Evolutionary conservation across 2,888 invertebrate species (phyloP), one percentile per base, ranked within the genome.

Genomic region (Azorinus chamasolen): DNA sequence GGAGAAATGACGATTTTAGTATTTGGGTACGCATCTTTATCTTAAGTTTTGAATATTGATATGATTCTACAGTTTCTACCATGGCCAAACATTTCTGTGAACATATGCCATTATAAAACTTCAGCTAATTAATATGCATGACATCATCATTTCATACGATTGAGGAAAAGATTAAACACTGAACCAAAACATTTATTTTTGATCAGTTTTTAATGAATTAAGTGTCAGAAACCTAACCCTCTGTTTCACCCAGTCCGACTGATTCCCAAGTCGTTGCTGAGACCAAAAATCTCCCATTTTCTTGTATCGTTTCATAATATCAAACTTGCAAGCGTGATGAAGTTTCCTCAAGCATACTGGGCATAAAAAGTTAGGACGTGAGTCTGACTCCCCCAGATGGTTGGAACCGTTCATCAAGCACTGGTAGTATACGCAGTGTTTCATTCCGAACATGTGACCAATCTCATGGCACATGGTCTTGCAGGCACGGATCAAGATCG

Each of bases 371-470:
- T 80, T 68, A 0, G 86, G 84, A 27, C 81, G 59, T 32, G 59
- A 55, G 54, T 83, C 83, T 5, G 82, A 79, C 62, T 88, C 88
- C 2, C 72, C 78, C 45, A 86, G 57, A 69, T 85, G 83, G 55
- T 88, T 87, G 27, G 85, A 85, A n/a, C 87, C 87, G 61, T 88
- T 88, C 88, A 88, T 88, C 10, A 87, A 39, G 62, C 88, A 87
- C 24, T 78, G 51, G 70, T 78, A 88, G 62, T 72, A 76, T 45
- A 80, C 62, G 55, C 88, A 88, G 82, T 87, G 87, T n/a, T 61
- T 62, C 12, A 87, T 48, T 18, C 86, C 86, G 55, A 85, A 87
- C 86, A 88, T 84, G 77, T 88, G 87, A 39, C 84, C 74, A 16
- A 87, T 86, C 71, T 88, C 87, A 58, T 88, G 87, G 48, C 86